Evolutionary conservation across 2,888 invertebrate species (phyloP).

Genomic region (Eucriotettix oculatus): DNA sequence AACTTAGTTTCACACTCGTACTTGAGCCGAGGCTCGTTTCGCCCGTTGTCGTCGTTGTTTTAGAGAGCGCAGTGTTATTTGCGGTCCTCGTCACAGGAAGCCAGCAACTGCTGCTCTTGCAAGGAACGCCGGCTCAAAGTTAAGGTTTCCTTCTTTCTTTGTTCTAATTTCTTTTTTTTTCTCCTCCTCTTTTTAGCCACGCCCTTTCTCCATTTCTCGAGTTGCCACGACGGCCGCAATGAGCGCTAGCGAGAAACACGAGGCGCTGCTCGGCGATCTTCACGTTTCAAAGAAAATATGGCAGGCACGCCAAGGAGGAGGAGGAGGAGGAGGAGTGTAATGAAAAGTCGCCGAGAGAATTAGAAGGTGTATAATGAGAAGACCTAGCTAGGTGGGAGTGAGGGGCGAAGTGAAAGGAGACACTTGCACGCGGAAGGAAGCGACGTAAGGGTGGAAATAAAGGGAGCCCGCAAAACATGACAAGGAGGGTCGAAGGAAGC

Average conservation of each 20-base stretch:
- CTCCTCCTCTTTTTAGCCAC: no score
- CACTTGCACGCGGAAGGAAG: not conserved
- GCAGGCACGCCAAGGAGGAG: not conserved
- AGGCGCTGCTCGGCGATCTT: not conserved
- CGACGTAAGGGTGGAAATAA: not conserved
- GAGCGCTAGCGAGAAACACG: not conserved
- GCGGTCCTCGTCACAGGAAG: no score
- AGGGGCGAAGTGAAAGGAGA: not conserved
- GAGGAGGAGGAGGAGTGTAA: not conserved
- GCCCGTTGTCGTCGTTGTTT: no score
- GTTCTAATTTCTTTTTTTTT: no score
- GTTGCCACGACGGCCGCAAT: not conserved
- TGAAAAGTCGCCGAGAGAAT: not conserved
- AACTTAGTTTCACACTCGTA: no score
- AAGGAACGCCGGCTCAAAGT: no score
- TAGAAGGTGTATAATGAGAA: not conserved
- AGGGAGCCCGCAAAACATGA: not conserved
- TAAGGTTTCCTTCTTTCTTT: no score
- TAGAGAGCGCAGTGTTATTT: no score
- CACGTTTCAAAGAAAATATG: not conserved
- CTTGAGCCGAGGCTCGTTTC: no score
- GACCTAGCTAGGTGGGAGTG: not conserved
- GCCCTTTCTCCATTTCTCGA: no score
- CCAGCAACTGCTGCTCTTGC: no score
- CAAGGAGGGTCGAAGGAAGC: no score